Base-by-base conservation (phyloP, 23 tunicate genomes). In the Oikopleura albicans region DNA sequence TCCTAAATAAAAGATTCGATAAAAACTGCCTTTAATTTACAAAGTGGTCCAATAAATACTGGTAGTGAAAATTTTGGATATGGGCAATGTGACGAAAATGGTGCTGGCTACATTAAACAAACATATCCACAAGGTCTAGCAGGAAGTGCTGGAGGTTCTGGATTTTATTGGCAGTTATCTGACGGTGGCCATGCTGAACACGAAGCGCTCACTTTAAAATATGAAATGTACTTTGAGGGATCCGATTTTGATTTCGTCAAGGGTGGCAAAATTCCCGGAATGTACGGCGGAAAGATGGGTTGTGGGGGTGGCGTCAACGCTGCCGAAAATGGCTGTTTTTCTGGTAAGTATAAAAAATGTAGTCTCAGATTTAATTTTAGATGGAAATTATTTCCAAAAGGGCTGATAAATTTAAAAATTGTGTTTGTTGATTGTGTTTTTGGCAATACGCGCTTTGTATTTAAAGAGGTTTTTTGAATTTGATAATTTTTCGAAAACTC, bases 221-320 rank as follows among this genome's bases (percentile, higher is more conserved):
- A 49, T 49, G 63, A 49, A 49, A 49, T 49, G 12, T 22, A 8
- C 22, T 49, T 49, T 49, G 22, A 49, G 63, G 33, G 4, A 27
- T 16, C 27, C 31, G 79, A 29, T 16, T 71, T 71, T 37, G 79
- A 71, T 2, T 71, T 71, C 2, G 85, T 84, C 2, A 84, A 40
- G 4, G 85, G 85, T 2, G 85, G 85, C 1, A 84, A 39, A 31
- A 34, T 84, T 29, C 85, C 66, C 76, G 85, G 76, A 29, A 56
- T 39, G 12, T 84, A 40, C 4, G 66, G 66, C 76, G 85, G 39
- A 1, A 1, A 4, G 40, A 40, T 1, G 4, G 85, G 76, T 2
- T 84, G 85, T 84, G 59, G 85, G 1, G 71, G 76, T 40, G 76
- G 85, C 40, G 59, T 2, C 8, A 40, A 84, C 76, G 76, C 76